Evolutionary conservation across 2,113 vertebrate genomes (phyloP).

Genomic region (Caloenas nicobarica): DNA sequence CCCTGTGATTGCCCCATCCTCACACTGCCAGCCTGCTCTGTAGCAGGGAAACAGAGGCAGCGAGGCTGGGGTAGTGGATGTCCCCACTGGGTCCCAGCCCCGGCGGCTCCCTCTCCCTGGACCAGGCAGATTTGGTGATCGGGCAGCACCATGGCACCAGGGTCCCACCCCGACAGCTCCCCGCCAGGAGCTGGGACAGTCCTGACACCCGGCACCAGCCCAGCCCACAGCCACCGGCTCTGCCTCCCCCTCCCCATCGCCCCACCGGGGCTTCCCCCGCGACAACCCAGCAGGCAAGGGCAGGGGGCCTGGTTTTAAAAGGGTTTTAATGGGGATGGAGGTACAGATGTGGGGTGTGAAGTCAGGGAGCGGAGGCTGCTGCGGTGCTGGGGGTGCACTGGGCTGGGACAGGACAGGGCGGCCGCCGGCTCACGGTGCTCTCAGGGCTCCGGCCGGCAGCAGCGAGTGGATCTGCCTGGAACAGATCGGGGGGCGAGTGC

Average conservation of each 20-base stretch:
- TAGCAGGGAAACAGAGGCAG: neutral
- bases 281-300: neutral
- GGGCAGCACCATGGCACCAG: neutral
- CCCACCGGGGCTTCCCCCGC: accelerated
- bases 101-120: neutral
- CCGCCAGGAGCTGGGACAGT: neutral
- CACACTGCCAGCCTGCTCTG: neutral
- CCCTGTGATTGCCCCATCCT: neutral
- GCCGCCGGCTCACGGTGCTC: accelerated
- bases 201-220: neutral
- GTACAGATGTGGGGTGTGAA: neutral
- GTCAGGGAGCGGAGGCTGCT: neutral
- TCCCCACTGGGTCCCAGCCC: neutral
- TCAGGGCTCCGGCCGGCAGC: neutral
- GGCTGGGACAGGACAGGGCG: neutral
- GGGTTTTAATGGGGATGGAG: neutral
- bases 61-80: neutral
- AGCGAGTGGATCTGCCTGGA: neutral
- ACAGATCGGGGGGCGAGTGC: neutral
- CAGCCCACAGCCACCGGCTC: accelerated
- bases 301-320: neutral
- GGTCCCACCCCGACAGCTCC: neutral
- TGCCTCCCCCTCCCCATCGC: accelerated
- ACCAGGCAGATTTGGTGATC: neutral
- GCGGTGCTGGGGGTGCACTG: neutral